Evolutionary conservation across 2,797 vertebrate genomes (phyloP).

Genomic region (Pangasius djambal): DNA sequence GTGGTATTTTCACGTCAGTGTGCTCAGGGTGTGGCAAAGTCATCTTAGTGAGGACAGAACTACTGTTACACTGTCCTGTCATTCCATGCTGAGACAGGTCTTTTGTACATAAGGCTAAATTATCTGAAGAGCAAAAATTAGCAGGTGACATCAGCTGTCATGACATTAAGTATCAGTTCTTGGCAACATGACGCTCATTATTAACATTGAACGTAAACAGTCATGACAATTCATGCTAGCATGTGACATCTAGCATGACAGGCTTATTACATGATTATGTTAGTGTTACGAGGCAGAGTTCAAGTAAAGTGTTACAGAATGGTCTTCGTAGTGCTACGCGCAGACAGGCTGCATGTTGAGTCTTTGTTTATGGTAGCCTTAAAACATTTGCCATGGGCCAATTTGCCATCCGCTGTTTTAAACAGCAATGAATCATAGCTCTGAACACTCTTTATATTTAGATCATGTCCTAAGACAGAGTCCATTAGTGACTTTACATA

Average conservation of each 20-base stretch:
- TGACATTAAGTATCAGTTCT: neutral
- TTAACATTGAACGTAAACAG: too few relatives aligned
- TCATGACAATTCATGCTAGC: neutral
- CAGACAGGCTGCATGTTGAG: neutral
- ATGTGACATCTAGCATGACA: neutral
- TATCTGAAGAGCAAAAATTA: neutral
- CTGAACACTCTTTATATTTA: constrained; percentile 24
- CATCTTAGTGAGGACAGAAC: neutral
- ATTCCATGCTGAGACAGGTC: neutral
- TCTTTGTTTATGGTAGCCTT: constrained; percentile 15
- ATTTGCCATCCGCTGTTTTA: neutral
- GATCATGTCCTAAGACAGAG: neutral
- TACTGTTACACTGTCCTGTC: too few relatives aligned
- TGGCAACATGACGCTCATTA: neutral
- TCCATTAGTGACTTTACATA: neutral
- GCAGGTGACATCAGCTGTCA: neutral
- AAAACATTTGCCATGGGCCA: neutral
- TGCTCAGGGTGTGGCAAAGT: neutral
- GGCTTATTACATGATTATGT: neutral
- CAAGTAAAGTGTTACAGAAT: neutral
- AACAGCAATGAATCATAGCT: constrained; percentile 5
- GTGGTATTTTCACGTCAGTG: neutral
- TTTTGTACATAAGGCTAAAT: neutral
- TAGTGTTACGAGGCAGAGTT: neutral
- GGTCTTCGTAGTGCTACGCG: neutral